Conservation (phyloP, 2,888 invertebrate genomes). For the Megastigmus dorsalis region DNA sequence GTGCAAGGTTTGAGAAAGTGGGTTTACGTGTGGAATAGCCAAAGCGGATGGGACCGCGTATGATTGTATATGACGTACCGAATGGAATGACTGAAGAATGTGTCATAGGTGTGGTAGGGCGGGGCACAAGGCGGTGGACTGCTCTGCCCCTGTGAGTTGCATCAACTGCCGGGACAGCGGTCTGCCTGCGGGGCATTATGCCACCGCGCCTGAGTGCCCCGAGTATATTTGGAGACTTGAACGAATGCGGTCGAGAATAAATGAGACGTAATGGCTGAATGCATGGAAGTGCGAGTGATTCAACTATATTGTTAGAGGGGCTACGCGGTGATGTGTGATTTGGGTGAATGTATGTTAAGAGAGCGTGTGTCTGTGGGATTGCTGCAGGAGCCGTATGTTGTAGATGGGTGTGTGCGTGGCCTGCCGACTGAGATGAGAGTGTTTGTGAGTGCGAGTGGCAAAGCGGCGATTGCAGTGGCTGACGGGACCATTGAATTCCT, state of each 20-base stretch:
- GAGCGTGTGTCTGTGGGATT: no score
- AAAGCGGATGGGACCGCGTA: not conserved
- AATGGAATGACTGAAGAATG: not conserved
- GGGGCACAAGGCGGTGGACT: not conserved
- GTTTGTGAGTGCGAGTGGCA: conserved; percentile 16
- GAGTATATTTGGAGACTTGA: conserved; percentile 1
- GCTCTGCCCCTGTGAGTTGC: not conserved
- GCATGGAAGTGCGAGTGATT: not conserved
- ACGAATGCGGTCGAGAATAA: not conserved
- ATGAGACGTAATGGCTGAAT: not conserved
- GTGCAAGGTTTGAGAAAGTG: not conserved
- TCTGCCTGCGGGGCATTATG: not conserved
- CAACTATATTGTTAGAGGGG: conserved; percentile 38
- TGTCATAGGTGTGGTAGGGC: not conserved
- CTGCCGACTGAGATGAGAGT: conserved; percentile 6
- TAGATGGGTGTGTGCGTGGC: not conserved
- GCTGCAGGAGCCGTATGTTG: no score
- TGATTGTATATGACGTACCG: conserved; percentile 1
- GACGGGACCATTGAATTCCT: not conserved
- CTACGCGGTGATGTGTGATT: conserved; percentile 43
- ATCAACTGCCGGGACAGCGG: conserved; percentile 7
- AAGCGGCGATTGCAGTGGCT: conserved; percentile 23
- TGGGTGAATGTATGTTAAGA: conserved; percentile 1
- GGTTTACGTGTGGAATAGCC: not conserved
- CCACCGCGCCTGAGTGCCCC: not conserved